Evolutionary conservation across 2,113 vertebrate genomes (phyloP).

Genomic region (Brachypodius melanocephalos): DNA sequence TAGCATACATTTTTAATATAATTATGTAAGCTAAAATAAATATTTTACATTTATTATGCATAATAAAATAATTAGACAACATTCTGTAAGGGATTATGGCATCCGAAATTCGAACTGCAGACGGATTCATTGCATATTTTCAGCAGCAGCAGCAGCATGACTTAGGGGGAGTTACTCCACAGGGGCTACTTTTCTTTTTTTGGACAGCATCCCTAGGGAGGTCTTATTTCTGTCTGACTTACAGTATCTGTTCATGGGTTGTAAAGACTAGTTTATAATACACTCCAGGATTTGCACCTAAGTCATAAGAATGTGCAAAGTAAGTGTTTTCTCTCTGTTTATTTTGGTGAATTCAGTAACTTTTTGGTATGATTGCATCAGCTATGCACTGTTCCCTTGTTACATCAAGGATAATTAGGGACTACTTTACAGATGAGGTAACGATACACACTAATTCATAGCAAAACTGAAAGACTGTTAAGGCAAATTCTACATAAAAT

Average conservation of each 20-base stretch:
- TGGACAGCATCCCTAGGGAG: constrained; percentile 57
- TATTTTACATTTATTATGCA: constrained; percentile 65
- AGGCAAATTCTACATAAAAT: neutral
- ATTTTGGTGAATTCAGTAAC: neutral
- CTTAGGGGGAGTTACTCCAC: constrained; percentile 10
- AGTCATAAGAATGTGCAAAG: constrained; percentile 16
- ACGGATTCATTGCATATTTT: constrained; percentile 27
- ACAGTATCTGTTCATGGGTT: constrained; percentile 16
- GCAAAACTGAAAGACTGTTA: neutral
- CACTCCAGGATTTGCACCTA: constrained; percentile 9
- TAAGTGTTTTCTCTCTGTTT: neutral
- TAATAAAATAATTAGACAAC: constrained; percentile 53
- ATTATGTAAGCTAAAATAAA: constrained; percentile 39
- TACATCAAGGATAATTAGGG: neutral
- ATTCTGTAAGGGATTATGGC: constrained; percentile 3
- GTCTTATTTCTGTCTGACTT: constrained; percentile 62
- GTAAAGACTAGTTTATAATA: constrained; percentile 1
- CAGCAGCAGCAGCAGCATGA: neutral
- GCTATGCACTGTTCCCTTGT: neutral
- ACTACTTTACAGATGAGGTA: neutral
- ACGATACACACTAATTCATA: neutral
- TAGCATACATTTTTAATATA: constrained; percentile 53
- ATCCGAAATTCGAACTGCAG: neutral
- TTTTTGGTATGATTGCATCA: neutral
- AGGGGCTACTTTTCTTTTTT: constrained; percentile 58